phyloP scores from a whole-genome alignment of 1,140 invertebrate genomes.

The Bombus pascuorum region DNA sequence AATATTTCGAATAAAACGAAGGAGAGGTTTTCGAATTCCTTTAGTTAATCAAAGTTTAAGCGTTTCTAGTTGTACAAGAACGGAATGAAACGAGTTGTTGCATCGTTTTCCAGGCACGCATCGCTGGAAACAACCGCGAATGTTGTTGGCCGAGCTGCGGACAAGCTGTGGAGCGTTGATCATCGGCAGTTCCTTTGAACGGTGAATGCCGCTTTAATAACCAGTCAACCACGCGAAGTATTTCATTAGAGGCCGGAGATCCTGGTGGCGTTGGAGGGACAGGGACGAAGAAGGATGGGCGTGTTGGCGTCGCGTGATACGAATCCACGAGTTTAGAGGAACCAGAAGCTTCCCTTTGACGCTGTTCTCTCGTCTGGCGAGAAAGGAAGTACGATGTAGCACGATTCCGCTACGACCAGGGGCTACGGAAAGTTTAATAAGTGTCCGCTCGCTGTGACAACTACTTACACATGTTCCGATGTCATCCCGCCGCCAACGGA shows the following conservation, averaged over 20 bases:
- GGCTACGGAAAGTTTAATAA: conserved; percentile 38
- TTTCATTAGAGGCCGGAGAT: conserved; percentile 25
- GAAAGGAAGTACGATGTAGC: background rate
- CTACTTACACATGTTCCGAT: background rate
- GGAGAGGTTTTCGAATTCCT: no score
- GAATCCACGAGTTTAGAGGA: conserved; percentile 9
- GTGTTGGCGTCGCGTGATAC: background rate
- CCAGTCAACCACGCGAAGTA: conserved; percentile 35
- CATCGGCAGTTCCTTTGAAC: conserved; percentile 12
- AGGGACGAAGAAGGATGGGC: background rate
- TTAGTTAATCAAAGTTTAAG: no score
- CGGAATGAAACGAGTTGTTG: background rate
- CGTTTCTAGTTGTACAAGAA: no score
- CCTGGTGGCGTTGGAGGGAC: background rate
- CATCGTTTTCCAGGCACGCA: conserved; percentile 25
- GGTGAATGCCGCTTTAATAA: conserved; percentile 32
- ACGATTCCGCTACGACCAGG: background rate
- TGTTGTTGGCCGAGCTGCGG: background rate
- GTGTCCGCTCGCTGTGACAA: background rate
- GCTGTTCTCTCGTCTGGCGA: background rate
- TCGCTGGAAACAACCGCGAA: background rate
- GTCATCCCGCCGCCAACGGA: no score
- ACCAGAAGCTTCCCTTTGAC: conserved; percentile 24
- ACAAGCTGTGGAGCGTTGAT: conserved; percentile 1
- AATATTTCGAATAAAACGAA: no score